Evolutionary conservation across 2,888 invertebrate species (phyloP).

Genomic region (Blera fallax): DNA sequence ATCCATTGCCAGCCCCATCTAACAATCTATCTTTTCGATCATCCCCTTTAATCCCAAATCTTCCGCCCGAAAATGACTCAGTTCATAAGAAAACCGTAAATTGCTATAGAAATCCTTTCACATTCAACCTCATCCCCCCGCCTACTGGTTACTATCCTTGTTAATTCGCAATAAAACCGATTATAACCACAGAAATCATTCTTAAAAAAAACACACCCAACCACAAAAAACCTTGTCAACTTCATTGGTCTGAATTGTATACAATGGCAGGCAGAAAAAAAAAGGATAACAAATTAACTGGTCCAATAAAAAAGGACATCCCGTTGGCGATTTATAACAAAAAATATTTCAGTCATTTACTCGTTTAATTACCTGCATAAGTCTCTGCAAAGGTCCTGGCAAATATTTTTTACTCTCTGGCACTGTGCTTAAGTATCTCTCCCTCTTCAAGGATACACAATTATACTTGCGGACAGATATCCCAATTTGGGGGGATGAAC

Average conservation of each 20-base stretch:
- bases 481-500: conserved; percentile 48
- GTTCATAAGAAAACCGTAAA: conserved; percentile 60
- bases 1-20: conserved; percentile 1
- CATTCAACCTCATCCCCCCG: neutral
- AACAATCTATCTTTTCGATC: conserved; percentile 49
- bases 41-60: conserved; percentile 14
- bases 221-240: neutral
- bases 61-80: conserved; percentile 3
- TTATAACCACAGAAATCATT: conserved; percentile 69
- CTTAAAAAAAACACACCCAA: conserved; percentile 21
- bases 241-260: neutral
- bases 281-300: conserved; percentile 63
- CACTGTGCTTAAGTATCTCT: conserved; percentile 13
- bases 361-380: conserved; percentile 66
- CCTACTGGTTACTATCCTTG: conserved; percentile 28
- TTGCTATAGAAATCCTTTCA: conserved; percentile 63
- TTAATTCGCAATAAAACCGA: conserved; percentile 71
- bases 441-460: conserved; percentile 40
- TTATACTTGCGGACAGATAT: conserved; percentile 51
- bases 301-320: conserved; percentile 61
- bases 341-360: conserved; percentile 55
- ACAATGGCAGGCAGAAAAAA: conserved; percentile 1
- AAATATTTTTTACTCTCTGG: neutral
- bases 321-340: conserved; percentile 56
- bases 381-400: conserved; percentile 15